Conservation (phyloP, 2,113 vertebrate species). For the Psephotus haematonotus region DNA sequence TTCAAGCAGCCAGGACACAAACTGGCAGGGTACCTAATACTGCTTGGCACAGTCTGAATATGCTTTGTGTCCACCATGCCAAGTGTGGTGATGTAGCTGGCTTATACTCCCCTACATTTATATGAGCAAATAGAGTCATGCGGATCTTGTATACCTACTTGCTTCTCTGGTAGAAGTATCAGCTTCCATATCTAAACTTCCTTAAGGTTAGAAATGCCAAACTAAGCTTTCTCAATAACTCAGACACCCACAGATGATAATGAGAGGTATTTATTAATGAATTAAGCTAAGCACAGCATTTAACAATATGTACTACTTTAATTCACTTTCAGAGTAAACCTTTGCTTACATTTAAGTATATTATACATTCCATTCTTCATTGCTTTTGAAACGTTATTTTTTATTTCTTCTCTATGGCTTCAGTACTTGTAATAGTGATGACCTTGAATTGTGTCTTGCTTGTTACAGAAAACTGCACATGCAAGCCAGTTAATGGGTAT, state of each 20-base stretch:
- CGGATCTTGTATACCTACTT: background rate
- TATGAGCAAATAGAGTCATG: background rate
- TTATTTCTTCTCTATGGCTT: background rate
- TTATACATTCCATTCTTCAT: background rate
- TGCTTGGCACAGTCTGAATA: background rate
- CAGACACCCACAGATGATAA: background rate
- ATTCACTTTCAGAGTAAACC: background rate
- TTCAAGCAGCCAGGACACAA: background rate
- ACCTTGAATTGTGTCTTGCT: background rate
- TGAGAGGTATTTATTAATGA: background rate
- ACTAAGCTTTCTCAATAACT: background rate
- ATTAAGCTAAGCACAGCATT: background rate
- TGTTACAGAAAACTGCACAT: background rate
- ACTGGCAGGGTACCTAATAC: background rate
- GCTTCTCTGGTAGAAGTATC: background rate
- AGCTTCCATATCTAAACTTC: background rate
- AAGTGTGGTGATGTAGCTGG: background rate
- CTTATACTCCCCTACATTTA: rapidly evolving
- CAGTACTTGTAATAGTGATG: background rate
- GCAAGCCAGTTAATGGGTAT: background rate
- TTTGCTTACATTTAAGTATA: background rate
- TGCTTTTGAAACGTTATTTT: background rate
- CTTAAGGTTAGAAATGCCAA: background rate
- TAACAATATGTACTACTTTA: background rate
- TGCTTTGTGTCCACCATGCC: rapidly evolving